Conservation (phyloP, 2,888 invertebrate genomes). For the Chorisops tibialis region DNA sequence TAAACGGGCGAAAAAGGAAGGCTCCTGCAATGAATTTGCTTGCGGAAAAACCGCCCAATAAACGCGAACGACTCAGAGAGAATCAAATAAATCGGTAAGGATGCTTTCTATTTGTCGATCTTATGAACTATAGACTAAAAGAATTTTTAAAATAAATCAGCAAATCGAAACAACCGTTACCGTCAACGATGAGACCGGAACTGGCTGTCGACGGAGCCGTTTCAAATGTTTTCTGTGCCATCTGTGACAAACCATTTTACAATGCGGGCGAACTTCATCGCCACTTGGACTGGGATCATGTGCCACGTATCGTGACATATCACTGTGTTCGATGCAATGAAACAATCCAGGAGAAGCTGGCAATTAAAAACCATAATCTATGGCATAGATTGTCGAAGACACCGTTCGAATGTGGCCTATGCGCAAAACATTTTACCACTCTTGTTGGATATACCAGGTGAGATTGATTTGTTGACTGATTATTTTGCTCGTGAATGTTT, state of each 20-base stretch:
- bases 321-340: conserved; percentile 55
- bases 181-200: neutral
- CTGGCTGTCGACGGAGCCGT: neutral
- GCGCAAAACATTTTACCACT: conserved; percentile 46
- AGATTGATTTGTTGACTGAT: too few relatives aligned
- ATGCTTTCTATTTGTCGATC: neutral
- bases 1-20: conserved; percentile 10
- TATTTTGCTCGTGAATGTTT: too few relatives aligned
- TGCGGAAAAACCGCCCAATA: conserved; percentile 19
- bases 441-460: conserved; percentile 36
- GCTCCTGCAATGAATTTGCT: conserved; percentile 4
- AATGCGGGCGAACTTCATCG: conserved; percentile 37
- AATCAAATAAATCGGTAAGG: conserved; percentile 2
- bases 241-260: conserved; percentile 42
- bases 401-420: conserved; percentile 54
- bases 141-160: neutral
- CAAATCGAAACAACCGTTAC: neutral
- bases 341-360: conserved; percentile 49
- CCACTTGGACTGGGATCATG: conserved; percentile 41
- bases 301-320: conserved; percentile 44
- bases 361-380: conserved; percentile 52
- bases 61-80: conserved; percentile 13
- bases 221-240: conserved; percentile 39
- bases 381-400: conserved; percentile 49
- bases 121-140: neutral